Evolutionary conservation across 2,113 vertebrate species (phyloP).

Genomic region (Heterotis niloticus): DNA sequence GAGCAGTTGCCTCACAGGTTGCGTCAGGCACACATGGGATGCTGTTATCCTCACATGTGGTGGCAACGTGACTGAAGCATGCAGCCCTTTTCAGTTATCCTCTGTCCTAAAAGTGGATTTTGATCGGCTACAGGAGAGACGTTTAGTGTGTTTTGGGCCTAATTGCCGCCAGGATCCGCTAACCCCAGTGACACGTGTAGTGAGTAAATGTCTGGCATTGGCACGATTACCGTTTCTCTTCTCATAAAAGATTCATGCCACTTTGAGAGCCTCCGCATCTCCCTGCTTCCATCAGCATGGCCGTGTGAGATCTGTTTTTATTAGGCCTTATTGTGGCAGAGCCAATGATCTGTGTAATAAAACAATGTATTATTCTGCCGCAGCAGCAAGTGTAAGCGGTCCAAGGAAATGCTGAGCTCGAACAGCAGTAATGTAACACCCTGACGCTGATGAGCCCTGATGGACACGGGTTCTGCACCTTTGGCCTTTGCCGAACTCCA

Average conservation of each 20-base stretch:
- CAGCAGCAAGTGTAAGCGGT: slow-evolving; percentile 22
- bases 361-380: slow-evolving; percentile 43
- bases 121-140: not conserved
- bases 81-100: not conserved
- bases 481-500: slow-evolving; percentile 1
- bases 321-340: slow-evolving; percentile 55
- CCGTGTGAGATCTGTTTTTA: slow-evolving; percentile 49
- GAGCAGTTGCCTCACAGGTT: not conserved
- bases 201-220: slow-evolving; percentile 44
- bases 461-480: slow-evolving; percentile 12
- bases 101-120: not conserved
- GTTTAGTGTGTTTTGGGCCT: too few relatives aligned
- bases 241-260: slow-evolving; percentile 63
- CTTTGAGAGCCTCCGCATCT: slow-evolving; percentile 50
- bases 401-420: slow-evolving; percentile 21
- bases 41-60: not conserved
- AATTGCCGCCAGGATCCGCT: slow-evolving; percentile 21
- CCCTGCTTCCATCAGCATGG: slow-evolving; percentile 39
- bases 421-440: slow-evolving; percentile 17
- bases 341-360: slow-evolving; percentile 51
- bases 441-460: slow-evolving; percentile 17
- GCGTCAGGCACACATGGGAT: not conserved
- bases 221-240: slow-evolving; percentile 40
- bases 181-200: slow-evolving; percentile 17
- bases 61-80: not conserved